Conservation (phyloP, 1,140 invertebrate genomes). For the Ceratosolen solmsi region DNA sequence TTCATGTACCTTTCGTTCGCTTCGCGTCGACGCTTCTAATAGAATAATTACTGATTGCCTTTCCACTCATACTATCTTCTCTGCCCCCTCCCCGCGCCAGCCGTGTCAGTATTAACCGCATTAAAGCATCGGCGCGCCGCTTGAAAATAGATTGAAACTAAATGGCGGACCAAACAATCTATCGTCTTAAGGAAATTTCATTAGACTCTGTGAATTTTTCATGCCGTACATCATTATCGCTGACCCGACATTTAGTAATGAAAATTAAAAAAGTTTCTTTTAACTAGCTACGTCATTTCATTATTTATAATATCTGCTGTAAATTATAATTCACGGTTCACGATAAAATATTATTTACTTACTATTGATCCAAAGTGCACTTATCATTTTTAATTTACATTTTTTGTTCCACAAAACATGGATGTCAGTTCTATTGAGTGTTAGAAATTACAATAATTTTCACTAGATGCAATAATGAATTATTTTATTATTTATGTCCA, state of each 20-base stretch:
- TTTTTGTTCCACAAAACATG: too few relatives aligned
- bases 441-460: too few relatives aligned
- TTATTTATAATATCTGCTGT: too few relatives aligned
- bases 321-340: too few relatives aligned
- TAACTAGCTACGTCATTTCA: too few relatives aligned
- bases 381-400: too few relatives aligned
- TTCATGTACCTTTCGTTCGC: constrained; percentile 5
- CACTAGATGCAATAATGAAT: too few relatives aligned
- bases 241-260: neutral
- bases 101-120: constrained; percentile 31
- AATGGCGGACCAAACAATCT: constrained; percentile 11
- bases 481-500: too few relatives aligned
- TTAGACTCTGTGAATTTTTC: neutral
- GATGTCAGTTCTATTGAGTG: too few relatives aligned
- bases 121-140: constrained; percentile 19
- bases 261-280: neutral
- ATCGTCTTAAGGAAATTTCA: neutral
- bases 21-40: constrained; percentile 48
- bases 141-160: constrained; percentile 11
- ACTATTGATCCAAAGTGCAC: too few relatives aligned
- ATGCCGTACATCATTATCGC: neutral
- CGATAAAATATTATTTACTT: too few relatives aligned
- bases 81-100: neutral
- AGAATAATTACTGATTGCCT: constrained; percentile 58
- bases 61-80: constrained; percentile 24